Evolutionary conservation across 1,140 invertebrate genomes (phyloP), one percentile per base, ranked within the genome.

Genomic region (Periplaneta americana): DNA sequence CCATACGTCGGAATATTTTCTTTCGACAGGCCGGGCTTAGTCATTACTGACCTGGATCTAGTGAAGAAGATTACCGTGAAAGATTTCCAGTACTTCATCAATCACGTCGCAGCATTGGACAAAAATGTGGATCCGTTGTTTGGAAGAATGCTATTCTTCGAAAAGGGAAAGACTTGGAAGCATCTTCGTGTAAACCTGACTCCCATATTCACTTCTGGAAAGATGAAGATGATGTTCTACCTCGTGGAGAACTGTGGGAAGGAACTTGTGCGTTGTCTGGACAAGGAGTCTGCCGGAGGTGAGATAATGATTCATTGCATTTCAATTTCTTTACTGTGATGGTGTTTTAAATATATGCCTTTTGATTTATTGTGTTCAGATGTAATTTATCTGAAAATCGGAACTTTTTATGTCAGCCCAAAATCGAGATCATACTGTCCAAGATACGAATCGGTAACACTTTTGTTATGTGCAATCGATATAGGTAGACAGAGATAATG

Each of bases 361-460:
- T 91, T 90, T 18, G 91, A 92, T 84, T 89, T 91, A 6, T 92
- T 92, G 11, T 88, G 88, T n/a, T 88, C 88, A 0, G 90, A 89
- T 83, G 90, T 89, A 31, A 92, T 92, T 84, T 91, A 91, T 18
- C 85, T 92, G 8, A 87, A 91, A 75, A 89, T 89, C 32, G 88
- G 91, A 82, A 89, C 88, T 15, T 87, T 92, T 82, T 85, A 84
- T 32, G 84, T 89, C 84, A 89, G 28, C 88, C 90, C 57, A 87
- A 90, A 82, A 91, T 92, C 83, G 85, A 87, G 39, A 80, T 84
- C 37, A 89, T 91, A 84, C 89, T 89, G 0, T 84, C 84, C n/a
- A n/a, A n/a, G n/a, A n/a, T n/a, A n/a, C n/a, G n/a, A n/a, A n/a
- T n/a, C n/a, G n/a, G n/a, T n/a, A n/a, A n/a, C n/a, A n/a, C n/a